These are phyloP conservation scores for Parazoanthus darwini DNA, from an alignment of 92 coral and sea anemone species.

Conservation along the genomic window DNA sequence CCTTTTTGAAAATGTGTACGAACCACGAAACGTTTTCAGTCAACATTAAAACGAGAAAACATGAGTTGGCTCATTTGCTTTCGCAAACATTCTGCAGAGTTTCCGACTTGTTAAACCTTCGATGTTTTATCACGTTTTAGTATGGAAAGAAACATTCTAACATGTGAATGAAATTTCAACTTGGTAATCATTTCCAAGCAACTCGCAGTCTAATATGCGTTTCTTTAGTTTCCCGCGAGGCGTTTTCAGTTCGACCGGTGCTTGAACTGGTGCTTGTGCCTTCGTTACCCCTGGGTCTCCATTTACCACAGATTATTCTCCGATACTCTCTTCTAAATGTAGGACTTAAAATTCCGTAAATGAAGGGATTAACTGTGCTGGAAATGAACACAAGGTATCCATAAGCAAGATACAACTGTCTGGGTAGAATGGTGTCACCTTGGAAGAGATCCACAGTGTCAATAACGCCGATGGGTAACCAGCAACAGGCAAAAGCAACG, in stretches of 20 bases:
- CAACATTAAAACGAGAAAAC: no score
- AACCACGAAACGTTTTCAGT: no score
- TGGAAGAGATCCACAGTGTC: slow-evolving; percentile 35
- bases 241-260: slow-evolving; percentile 17
- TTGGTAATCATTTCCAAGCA: neutral
- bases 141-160: no score
- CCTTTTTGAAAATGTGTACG: no score
- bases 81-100: no score
- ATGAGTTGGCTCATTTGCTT: no score
- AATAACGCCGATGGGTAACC: slow-evolving; percentile 29
- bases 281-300: slow-evolving; percentile 20
- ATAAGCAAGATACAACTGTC: slow-evolving; percentile 32
- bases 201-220: neutral
- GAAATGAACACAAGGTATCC: slow-evolving; percentile 30
- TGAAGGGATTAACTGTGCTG: slow-evolving; percentile 32
- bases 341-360: slow-evolving; percentile 39
- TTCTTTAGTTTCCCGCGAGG: slow-evolving; percentile 15
- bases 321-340: slow-evolving; percentile 39
- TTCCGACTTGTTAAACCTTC: no score
- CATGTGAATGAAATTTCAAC: no score
- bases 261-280: slow-evolving; percentile 23
- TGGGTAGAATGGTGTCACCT: slow-evolving; percentile 23
- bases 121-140: neutral
- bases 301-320: slow-evolving; percentile 24
- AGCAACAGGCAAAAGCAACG: slow-evolving; percentile 33